Evolutionary conservation across 1,140 invertebrate species (phyloP).

Genomic region (Gonatopus flavifemur): DNA sequence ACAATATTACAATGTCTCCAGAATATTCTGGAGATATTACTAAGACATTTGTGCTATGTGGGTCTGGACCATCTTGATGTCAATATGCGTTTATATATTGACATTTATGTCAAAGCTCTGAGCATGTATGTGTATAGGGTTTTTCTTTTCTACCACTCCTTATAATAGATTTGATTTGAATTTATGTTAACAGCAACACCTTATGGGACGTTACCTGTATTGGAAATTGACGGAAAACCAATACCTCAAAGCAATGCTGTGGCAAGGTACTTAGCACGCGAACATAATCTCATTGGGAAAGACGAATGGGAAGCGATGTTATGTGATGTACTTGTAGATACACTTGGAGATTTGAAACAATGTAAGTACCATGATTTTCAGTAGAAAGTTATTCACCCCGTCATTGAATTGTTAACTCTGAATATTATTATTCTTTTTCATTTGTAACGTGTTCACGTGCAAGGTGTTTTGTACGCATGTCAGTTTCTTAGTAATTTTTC

Average conservation of each 20-base stretch:
- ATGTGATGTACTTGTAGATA: constrained; percentile 65
- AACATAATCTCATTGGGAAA: constrained; percentile 63
- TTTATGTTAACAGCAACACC: constrained; percentile 52
- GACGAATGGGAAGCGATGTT: constrained; percentile 67
- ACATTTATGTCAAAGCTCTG: too few species aligned
- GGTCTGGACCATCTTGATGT: too few species aligned
- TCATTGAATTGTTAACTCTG: neutral
- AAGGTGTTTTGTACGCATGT: neutral
- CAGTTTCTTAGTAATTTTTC: too few species aligned
- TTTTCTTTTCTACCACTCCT: too few species aligned
- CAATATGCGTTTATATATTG: too few species aligned
- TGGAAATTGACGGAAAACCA: constrained; percentile 68
- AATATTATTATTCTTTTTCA: neutral
- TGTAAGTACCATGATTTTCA: constrained; percentile 38
- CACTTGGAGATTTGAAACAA: constrained; percentile 62
- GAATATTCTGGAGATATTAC: too few species aligned
- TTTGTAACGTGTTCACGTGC: neutral
- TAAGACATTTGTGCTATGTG: too few species aligned
- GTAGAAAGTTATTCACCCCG: neutral
- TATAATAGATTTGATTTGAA: constrained; percentile 1
- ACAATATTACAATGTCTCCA: too few species aligned
- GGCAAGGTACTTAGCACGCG: constrained; percentile 65
- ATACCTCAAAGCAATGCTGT: constrained; percentile 69
- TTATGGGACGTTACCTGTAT: constrained; percentile 68
- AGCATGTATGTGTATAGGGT: too few species aligned